Evolutionary conservation across 2,797 vertebrate genomes (phyloP).

Genomic region (Mormyrus proboscirostris): DNA sequence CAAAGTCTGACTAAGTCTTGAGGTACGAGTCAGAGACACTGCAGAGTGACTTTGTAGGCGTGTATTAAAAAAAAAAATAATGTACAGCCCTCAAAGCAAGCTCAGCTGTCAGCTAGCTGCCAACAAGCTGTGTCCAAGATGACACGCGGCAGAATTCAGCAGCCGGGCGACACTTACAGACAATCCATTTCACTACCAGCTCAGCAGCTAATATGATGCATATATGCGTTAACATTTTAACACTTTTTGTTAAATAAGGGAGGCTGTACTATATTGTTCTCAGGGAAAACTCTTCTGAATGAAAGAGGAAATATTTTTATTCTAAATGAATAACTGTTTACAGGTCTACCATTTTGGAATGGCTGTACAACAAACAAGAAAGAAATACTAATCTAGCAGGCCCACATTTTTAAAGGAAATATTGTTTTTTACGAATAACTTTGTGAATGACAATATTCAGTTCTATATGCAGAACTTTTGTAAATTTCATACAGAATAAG

Average conservation of each 20-base stretch:
- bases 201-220: neutral
- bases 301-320: neutral
- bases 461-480: neutral
- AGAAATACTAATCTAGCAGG: neutral
- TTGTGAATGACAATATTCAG: neutral
- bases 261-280: neutral
- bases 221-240: neutral
- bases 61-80: neutral
- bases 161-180: neutral
- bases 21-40: conserved; percentile 34
- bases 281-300: neutral
- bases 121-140: neutral
- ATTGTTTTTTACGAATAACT: neutral
- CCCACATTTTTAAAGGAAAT: neutral
- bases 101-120: neutral
- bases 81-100: neutral
- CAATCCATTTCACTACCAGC: neutral
- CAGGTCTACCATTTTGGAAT: neutral
- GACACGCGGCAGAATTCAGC: neutral
- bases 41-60: conserved; percentile 52
- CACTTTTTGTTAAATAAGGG: neutral
- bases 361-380: neutral
- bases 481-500: neutral
- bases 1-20: conserved; percentile 53
- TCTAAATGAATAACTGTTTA: neutral